Percentiles rank a stretch among this genome's conserved stretches.
Conservation (phyloP, 2,888 invertebrate species). For the Halocaridina rubra region DNA sequence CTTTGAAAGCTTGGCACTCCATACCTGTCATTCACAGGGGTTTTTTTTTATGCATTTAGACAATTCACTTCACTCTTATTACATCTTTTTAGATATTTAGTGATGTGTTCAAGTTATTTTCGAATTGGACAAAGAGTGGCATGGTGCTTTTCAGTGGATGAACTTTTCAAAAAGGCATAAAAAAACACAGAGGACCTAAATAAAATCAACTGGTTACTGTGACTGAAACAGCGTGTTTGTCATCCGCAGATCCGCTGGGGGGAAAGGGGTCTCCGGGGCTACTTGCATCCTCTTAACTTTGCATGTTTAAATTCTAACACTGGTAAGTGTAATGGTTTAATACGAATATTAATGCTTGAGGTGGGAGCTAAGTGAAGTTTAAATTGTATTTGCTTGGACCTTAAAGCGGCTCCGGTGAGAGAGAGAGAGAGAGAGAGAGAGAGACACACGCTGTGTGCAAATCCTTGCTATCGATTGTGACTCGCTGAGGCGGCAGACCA, state of each 20-base stretch:
- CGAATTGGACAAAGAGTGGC: no score
- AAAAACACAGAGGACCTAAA: constrained; percentile 15
- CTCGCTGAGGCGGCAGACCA: constrained; percentile 44
- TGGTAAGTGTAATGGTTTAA: constrained; percentile 20
- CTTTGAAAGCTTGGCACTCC: constrained; percentile 39
- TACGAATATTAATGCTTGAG: no score
- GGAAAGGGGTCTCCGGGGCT: constrained; percentile 42
- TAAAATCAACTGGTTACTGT: constrained; percentile 51
- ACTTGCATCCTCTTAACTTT: not conserved
- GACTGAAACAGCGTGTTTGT: constrained; percentile 58
- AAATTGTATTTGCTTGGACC: no score
- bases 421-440: no score
- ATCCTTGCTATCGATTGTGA: constrained; percentile 55
- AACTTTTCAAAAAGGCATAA: not conserved
- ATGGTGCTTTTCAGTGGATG: not conserved
- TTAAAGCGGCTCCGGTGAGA: no score
- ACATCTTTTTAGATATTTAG: no score
- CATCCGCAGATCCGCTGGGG: constrained; percentile 34
- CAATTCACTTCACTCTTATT: not conserved
- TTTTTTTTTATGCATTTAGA: constrained; percentile 45
- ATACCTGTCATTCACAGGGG: constrained; percentile 45
- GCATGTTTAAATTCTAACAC: not conserved
- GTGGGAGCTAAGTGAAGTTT: no score
- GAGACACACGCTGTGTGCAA: no score
- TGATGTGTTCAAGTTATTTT: no score